A percentile compares a stretch with the other conserved stretches of the same genome.
phyloP scores from a whole-genome alignment of 2,113 vertebrate genomes.

The Morone saxatilis region DNA sequence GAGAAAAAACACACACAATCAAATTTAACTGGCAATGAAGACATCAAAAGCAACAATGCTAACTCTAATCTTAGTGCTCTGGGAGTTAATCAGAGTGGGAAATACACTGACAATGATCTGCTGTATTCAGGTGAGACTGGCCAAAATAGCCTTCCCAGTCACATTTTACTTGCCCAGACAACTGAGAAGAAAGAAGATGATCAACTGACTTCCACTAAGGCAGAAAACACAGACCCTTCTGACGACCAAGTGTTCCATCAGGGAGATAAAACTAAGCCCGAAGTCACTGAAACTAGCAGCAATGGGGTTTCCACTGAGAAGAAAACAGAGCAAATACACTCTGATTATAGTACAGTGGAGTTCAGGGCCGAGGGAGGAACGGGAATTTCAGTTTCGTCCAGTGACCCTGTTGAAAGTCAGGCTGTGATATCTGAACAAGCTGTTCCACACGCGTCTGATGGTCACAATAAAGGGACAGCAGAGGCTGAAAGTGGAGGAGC shows the following conservation, averaged over 20 bases:
- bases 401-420: constrained; percentile 11
- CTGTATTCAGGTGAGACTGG: neutral
- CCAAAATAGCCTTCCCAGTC: neutral
- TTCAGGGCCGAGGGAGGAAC: neutral
- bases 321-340: neutral
- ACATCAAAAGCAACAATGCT: neutral
- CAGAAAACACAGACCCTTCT: neutral
- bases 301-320: neutral
- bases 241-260: neutral
- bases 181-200: constrained; percentile 2
- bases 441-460: neutral
- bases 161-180: neutral
- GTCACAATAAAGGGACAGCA: neutral
- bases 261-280: no score
- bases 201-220: neutral
- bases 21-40: neutral
- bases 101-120: neutral
- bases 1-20: neutral
- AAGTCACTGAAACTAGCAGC: constrained; percentile 4
- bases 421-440: constrained; percentile 22
- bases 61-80: neutral
- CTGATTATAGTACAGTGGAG: neutral
- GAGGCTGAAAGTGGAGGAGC: constrained; percentile 28
- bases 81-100: neutral
- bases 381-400: neutral